These are phyloP conservation scores for Uropsilus gracilis DNA, from an alignment of 2,113 vertebrate genomes.

Conservation along the genomic window DNA sequence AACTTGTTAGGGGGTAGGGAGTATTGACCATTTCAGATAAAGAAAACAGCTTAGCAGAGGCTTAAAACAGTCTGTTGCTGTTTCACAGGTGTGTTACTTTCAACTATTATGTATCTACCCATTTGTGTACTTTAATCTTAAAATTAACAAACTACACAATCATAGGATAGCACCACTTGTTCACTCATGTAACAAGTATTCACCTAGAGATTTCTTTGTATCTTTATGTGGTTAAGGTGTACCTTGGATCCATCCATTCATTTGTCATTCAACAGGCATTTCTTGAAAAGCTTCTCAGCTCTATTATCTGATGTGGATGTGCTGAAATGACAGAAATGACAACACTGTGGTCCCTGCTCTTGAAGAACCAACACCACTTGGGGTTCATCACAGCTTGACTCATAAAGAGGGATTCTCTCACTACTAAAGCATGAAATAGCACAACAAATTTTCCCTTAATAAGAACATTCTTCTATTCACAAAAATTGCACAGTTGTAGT, in stretches of 20 bases:
- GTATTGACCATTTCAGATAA: not conserved
- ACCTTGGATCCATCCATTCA: not conserved
- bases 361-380: not conserved
- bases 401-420: not conserved
- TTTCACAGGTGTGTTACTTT: not conserved
- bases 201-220: not conserved
- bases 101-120: not conserved
- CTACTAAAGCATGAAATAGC: not conserved
- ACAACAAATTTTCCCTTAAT: not conserved
- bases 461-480: not conserved
- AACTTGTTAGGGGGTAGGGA: not conserved
- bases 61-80: not conserved
- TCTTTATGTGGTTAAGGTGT: not conserved
- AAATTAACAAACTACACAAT: not conserved
- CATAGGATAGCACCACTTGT: not conserved
- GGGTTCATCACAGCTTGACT: not conserved
- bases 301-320: not conserved
- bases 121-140: not conserved
- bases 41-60: not conserved
- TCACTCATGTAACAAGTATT: not conserved
- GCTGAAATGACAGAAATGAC: not conserved
- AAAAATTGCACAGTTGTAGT: not conserved
- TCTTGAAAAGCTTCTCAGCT: not conserved
- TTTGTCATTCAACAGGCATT: not conserved
- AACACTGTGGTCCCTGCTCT: not conserved